Evolutionary conservation across 2,113 vertebrate species (phyloP), one percentile per base, ranked within the genome.

Genomic region (Chelonoidis abingdonii): DNA sequence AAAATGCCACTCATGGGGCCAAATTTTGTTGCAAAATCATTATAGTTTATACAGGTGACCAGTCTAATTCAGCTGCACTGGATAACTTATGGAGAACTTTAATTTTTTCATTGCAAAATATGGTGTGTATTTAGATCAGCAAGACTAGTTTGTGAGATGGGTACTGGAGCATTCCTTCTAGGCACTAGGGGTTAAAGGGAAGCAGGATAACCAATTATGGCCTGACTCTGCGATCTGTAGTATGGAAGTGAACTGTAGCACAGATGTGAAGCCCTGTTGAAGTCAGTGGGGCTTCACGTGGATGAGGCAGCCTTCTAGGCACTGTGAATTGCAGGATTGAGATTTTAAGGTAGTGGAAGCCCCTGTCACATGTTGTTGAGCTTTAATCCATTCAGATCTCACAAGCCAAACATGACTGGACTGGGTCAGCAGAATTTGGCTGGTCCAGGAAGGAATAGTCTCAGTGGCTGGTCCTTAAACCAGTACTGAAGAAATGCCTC

Each of bases 401-500:
- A 2, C 0, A 14, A 69, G 50, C 54, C 35, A 53, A 57, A 2
- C 0, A 0, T 27, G 3, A 21, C 4, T 0, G 9, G 41, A 14
- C 2, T 4, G 10, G 50, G 19, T 21, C 24, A 4, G 59, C 3
- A 69, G 62, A 69, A 27, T 14, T 22, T 38, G 83, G 38, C 52
- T 52, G 41, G 41, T 3, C 25, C 1, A 84, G 31, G 79, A 88
- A 44, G 35, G 54, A 47, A 54, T 6, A 12, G 69, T 21, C 22
- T 76, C 72, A 25, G 21, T 38, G 19, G 38, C 25, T 41, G 72
- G 72, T 12, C 41, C 41, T 76, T 76, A 22, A 24, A 25, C 41
- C 41, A 44, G 22, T 44, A 11, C 72, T 44, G 38, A 44, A 44
- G 72, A 22, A 24, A 12, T 44, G 21, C 19, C 35, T 69, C 69